Percentiles rank a stretch among this genome's conserved stretches.
Conservation (phyloP, 2,113 vertebrate species). For the Embiotoca jacksoni region DNA sequence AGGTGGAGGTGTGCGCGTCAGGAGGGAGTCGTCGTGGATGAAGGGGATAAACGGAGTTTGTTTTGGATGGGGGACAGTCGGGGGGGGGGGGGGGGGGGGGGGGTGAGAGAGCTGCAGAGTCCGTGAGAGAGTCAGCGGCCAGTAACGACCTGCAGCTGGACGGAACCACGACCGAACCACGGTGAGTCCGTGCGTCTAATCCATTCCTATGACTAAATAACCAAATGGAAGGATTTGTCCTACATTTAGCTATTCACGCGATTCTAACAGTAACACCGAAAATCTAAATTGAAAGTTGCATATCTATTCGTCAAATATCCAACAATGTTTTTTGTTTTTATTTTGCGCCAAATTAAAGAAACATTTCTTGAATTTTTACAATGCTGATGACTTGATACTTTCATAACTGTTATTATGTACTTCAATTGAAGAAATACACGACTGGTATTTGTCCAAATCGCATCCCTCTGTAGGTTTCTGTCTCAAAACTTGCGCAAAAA, state of each 20-base stretch:
- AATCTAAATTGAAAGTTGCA: too few species aligned
- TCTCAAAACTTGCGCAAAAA: neutral
- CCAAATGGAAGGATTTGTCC: neutral
- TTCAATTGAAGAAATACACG: too few species aligned
- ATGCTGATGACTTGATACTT: too few species aligned
- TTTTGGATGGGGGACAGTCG: slow-evolving; percentile 67
- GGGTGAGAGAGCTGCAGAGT: slow-evolving; percentile 30
- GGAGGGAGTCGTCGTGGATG: slow-evolving; percentile 44
- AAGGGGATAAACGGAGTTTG: slow-evolving; percentile 70
- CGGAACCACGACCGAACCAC: slow-evolving; percentile 18
- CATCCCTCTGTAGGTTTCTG: too few species aligned
- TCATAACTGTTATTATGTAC: too few species aligned
- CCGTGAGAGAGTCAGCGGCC: slow-evolving; percentile 51
- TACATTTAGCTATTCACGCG: neutral
- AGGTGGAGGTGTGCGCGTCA: slow-evolving; percentile 33
- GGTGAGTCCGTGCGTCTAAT: slow-evolving; percentile 63
- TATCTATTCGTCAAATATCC: too few species aligned
- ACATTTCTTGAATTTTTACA: too few species aligned
- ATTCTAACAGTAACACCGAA: neutral
- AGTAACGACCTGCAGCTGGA: slow-evolving; percentile 41
- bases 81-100: slow-evolving; percentile 3
- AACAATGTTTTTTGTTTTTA: too few species aligned
- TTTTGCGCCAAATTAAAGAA: too few species aligned
- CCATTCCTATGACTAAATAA: too few species aligned
- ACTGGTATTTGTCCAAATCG: too few species aligned